Base-by-base conservation (phyloP, 2,113 vertebrate genomes). In the Vireo altiloquus region DNA sequence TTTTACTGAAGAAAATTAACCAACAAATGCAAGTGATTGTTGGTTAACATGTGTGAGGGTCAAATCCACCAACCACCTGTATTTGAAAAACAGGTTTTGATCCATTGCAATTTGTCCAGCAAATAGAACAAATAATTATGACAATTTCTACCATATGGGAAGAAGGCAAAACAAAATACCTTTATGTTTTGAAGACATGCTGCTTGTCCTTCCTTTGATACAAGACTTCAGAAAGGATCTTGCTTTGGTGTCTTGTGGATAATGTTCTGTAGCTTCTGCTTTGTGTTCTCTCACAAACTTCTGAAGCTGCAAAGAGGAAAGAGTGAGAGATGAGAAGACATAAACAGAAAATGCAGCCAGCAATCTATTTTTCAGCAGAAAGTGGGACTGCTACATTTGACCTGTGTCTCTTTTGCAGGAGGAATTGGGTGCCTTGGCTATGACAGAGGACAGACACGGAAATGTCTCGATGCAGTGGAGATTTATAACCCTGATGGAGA, bases 401-500 rank as follows among this genome's bases (percentile, higher is more conserved):
- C 78, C 61, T 84, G 4, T 1, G 3, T 72, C 17, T 91, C 35
- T 75, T 75, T 84, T 74, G 18, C 77, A 99, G 99, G 99, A 79
- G 99, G 99, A 57, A 99, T 99, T 85, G 99, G 99, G 21, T 99
- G 99, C 63, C 95, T 98, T 46, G 99, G 99, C 49, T 95, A 85
- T 15, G 99, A 99, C 96, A 96, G 97, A 77, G 99, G 99, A n/a
- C 99, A 99, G 87, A 98, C 99, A 46, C 98, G 99, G 18, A 98
- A 98, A 84, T 99, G 99, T 70, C 99, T 99, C 6, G 98, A 99
- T 60, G 97, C 94, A 13, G 99, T 99, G 66, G 99, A 99, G 96
- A 99, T 99, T 95, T 99, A 99, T 94, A 99, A 99, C 57, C 97
- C 98, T 10, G 99, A 99, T 28, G 98, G 98, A 60, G 98, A 99